These are phyloP conservation scores for Lethrus apterus DNA, from an alignment of 1,140 invertebrate genomes.

Conservation along the genomic window DNA sequence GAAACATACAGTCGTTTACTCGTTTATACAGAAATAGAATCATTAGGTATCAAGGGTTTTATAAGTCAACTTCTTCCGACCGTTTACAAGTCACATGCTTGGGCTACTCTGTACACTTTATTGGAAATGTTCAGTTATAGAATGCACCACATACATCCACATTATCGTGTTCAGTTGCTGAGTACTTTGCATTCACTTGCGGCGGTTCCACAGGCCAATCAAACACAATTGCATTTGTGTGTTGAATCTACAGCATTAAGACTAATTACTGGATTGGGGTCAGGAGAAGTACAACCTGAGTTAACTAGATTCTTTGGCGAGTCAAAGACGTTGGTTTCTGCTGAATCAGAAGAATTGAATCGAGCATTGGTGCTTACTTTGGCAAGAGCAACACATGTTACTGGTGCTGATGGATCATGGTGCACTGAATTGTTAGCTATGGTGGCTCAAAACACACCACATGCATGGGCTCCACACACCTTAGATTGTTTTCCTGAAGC, in stretches of 20 bases:
- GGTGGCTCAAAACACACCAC: slow-evolving; percentile 90
- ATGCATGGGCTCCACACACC: slow-evolving; percentile 89
- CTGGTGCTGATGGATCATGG: slow-evolving; percentile 74
- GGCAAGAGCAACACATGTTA: slow-evolving; percentile 90
- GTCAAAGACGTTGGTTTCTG: slow-evolving; percentile 80
- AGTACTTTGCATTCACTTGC: slow-evolving; percentile 84
- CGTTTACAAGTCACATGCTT: slow-evolving; percentile 87
- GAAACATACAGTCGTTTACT: slow-evolving; percentile 91
- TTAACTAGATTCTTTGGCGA: slow-evolving; percentile 81
- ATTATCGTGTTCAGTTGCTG: slow-evolving; percentile 86
- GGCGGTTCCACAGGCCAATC: slow-evolving; percentile 85
- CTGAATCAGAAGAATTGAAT: slow-evolving; percentile 93
- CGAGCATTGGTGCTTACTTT: slow-evolving; percentile 84
- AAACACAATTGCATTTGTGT: slow-evolving; percentile 89
- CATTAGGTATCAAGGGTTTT: slow-evolving; percentile 92
- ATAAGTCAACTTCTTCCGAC: slow-evolving; percentile 84
- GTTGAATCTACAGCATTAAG: slow-evolving; percentile 90
- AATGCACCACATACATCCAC: slow-evolving; percentile 92
- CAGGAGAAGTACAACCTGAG: slow-evolving; percentile 84
- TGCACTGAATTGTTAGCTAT: slow-evolving; percentile 84
- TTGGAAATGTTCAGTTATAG: slow-evolving; percentile 95
- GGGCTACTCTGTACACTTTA: slow-evolving; percentile 89
- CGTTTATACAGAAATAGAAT: slow-evolving; percentile 96
- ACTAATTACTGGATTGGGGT: slow-evolving; percentile 84
- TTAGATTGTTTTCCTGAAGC: slow-evolving; percentile 84